Conservation (phyloP, 1,140 invertebrate species). For the Apis mellifera region Amel_HAv3.1 CM009932.2:11977501-11978000, state of each 20-base stretch:
- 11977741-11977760: conserved; percentile 43
- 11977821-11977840: neutral
- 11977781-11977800: neutral
- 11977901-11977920: neutral
- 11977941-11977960: too few species aligned
- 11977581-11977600: neutral
- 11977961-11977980: too few species aligned
- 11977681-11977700: neutral
- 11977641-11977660: neutral
- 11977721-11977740: conserved; percentile 25
- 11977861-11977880: neutral
- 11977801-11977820: neutral
- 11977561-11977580: neutral
- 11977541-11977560: too few species aligned
- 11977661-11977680: conserved; percentile 14
- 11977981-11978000: neutral
- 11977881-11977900: conserved; percentile 15
- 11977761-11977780: neutral
- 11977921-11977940: neutral
- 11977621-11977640: conserved; percentile 2
- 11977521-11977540: neutral
- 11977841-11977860: neutral
- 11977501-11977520: neutral
- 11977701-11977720: conserved; percentile 34
- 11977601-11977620: neutral